Percentiles rank a stretch among this genome's conserved stretches.
These are phyloP conservation scores for Drosophila rufa DNA, from an alignment of 1,140 invertebrate genomes.

Conservation along the genomic window DNA sequence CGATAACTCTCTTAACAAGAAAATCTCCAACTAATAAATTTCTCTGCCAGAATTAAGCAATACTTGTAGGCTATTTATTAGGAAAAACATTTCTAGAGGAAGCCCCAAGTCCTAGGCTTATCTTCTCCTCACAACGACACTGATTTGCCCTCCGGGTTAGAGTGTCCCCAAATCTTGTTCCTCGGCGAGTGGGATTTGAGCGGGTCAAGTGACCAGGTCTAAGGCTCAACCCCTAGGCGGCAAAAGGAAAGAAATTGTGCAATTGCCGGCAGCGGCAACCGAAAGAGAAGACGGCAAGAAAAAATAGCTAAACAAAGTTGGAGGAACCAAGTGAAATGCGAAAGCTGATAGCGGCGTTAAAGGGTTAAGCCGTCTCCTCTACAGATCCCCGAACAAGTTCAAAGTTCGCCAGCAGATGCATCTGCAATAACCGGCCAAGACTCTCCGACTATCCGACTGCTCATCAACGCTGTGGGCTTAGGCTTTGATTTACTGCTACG, in stretches of 20 bases:
- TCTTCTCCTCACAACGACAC: conserved; percentile 10
- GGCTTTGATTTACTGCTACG: conserved; percentile 75
- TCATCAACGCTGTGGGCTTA: conserved; percentile 73
- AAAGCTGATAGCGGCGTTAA: conserved; percentile 78
- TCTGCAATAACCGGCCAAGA: neutral
- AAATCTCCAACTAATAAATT: neutral
- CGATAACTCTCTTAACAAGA: neutral
- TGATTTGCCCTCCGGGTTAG: conserved; percentile 34
- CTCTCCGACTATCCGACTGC: conserved; percentile 26
- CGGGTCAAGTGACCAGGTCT: conserved; percentile 41
- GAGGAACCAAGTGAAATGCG: conserved; percentile 70
- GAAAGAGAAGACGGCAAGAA: conserved; percentile 22
- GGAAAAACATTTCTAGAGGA: conserved; percentile 1
- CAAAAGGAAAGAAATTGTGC: conserved; percentile 17
- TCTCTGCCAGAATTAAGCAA: neutral
- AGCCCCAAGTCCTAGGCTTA: neutral
- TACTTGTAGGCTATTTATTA: neutral
- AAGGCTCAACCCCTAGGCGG: conserved; percentile 26
- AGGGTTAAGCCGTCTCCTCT: conserved; percentile 63
- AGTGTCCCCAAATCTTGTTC: neutral
- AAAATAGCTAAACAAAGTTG: conserved; percentile 38
- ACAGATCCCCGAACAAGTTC: conserved; percentile 59
- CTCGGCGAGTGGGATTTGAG: neutral
- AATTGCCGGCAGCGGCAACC: conserved; percentile 31
- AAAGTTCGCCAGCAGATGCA: conserved; percentile 65